Conservation (phyloP, 2,113 vertebrate genomes). For the Podilymbus podiceps region DNA sequence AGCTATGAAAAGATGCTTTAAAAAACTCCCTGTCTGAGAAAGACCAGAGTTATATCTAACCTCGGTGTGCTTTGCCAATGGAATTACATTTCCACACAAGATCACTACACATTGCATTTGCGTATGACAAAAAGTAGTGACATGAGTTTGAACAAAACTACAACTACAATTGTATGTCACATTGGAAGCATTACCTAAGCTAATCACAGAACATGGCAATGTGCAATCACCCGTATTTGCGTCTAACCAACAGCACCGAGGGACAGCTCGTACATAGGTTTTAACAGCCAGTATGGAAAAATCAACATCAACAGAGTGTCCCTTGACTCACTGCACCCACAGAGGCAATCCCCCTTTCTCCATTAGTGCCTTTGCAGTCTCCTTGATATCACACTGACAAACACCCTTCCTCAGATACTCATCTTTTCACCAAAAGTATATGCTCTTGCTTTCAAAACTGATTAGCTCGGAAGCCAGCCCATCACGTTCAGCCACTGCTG, state of each 20-base stretch:
- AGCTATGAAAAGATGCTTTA: background rate
- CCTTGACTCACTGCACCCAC: background rate
- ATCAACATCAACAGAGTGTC: accelerated
- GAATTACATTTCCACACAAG: background rate
- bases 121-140: background rate
- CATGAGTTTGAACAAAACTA: background rate
- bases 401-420: too few relatives aligned
- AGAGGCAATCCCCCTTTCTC: accelerated
- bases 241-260: background rate
- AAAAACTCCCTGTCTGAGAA: background rate
- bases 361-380: background rate
- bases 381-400: accelerated
- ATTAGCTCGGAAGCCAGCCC: background rate
- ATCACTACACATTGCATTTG: background rate
- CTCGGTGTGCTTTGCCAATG: background rate
- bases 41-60: background rate
- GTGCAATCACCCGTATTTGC: background rate
- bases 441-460: background rate
- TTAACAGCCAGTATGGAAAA: background rate
- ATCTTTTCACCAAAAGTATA: background rate
- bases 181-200: background rate
- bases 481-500: accelerated
- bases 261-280: background rate
- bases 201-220: background rate
- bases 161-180: background rate